Evolutionary conservation across 2,797 vertebrate species (phyloP), one percentile per base, ranked within the genome.

Genomic region (Neopelma chrysocephalum): DNA sequence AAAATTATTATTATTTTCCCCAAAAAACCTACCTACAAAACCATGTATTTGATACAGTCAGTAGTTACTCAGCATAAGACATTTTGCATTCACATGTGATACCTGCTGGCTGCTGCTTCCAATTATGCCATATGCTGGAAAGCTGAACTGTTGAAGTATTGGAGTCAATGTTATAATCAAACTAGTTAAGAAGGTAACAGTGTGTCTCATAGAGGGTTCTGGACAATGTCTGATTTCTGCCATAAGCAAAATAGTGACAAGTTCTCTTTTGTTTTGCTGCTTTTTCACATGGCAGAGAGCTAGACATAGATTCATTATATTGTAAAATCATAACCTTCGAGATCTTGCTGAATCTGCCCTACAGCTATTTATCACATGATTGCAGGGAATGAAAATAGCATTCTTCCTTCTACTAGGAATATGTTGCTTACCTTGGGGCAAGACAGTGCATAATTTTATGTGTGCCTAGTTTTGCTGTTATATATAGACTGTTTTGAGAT

Each of bases 41-140:
- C 58, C 87, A 84, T 8, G 14, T 94, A 96, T 95, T 94, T 96
- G 85, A 78, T 97, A 95, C 73, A 94, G 87, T 94, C 90, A 96
- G 90, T 96, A 96, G 93, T 96, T 97, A 89, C 93, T 77, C 93
- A 96, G 97, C 90, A 69, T 91, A 94, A 97, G 89, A 84, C 73
- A 66, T 97, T 96, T 89, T 64, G 90, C 70, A 75, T 90, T 96
- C 75, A 48, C 80, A 86, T 90, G 94, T 96, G 96, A 90, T 97
- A 97, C 94, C 94, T 97, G 95, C 95, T 97, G 94, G 85, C 73
- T 97, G 96, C 92, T 97, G 86, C 88, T 98, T 98, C 96, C 96
- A 98, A 97, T 98, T 98, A 98, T 93, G 91, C 93, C 83, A 75
- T 94, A 94, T 91, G 70, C 89, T 97, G 84, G 85, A 97, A 97